A percentile compares a stretch with the other conserved stretches of the same genome.
phyloP scores from a whole-genome alignment of 2,797 vertebrate species.

The Sorex maritimensis region DNA sequence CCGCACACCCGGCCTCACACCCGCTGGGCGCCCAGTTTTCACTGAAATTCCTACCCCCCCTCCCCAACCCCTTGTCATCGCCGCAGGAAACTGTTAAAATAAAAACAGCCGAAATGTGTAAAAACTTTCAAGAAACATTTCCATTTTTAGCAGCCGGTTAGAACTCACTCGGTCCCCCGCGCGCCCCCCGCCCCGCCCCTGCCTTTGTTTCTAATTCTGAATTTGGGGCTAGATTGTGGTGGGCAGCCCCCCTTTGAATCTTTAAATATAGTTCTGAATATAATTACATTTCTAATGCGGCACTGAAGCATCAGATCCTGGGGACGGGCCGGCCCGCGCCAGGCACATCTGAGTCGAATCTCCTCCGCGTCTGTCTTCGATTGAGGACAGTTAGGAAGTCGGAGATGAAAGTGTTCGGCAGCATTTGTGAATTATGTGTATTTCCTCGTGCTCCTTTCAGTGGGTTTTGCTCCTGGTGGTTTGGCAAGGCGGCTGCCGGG shows the following conservation, averaged over 20 bases:
- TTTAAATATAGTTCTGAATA: conserved; percentile 86
- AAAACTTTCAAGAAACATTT: conserved; percentile 78
- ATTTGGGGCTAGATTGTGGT: conserved; percentile 82
- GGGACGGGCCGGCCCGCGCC: conserved; percentile 77
- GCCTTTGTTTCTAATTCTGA: conserved; percentile 86
- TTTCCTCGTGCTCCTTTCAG: conserved; percentile 82
- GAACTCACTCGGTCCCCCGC: neutral
- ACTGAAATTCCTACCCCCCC: neutral
- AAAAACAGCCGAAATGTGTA: conserved; percentile 81
- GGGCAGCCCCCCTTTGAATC: conserved; percentile 86
- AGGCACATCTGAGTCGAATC: conserved; percentile 86
- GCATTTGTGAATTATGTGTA: conserved; percentile 86
- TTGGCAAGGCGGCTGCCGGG: conserved; percentile 77
- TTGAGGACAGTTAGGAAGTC: conserved; percentile 84
- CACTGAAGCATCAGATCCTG: conserved; percentile 86
- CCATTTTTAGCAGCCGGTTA: conserved; percentile 75
- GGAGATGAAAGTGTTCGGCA: conserved; percentile 86
- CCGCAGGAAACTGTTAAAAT: conserved; percentile 74
- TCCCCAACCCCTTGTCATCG: conserved; percentile 53
- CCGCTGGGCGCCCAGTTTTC: neutral
- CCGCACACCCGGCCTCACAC: neutral
- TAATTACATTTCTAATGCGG: conserved; percentile 87
- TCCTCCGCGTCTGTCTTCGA: conserved; percentile 86
- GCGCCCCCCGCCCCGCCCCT: conserved; percentile 54
- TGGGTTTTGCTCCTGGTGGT: conserved; percentile 85